Evolutionary conservation across 1,140 invertebrate genomes (phyloP).

Genomic region (Drosophila sechellia): DNA sequence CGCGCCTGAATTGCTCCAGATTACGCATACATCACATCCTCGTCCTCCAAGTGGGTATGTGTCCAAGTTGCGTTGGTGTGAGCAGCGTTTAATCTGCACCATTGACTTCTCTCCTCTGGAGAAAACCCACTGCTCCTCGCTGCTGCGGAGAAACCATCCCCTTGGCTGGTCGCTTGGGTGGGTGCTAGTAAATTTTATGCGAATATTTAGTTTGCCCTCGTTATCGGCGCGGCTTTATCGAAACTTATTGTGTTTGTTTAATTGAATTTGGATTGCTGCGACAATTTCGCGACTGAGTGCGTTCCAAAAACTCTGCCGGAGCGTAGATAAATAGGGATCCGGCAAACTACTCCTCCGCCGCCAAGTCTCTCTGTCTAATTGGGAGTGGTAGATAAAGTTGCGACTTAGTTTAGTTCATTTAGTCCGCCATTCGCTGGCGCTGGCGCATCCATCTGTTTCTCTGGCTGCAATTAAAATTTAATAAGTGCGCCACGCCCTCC

Average conservation of each 20-base stretch:
- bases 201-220: conserved; percentile 79
- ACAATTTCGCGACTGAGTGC: conserved; percentile 79
- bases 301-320: conserved; percentile 47
- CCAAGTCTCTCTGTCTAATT: conserved; percentile 57
- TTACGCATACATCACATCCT: conserved; percentile 69
- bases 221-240: conserved; percentile 83
- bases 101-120: conserved; percentile 73
- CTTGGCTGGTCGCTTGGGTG: not conserved
- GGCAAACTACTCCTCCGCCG: conserved; percentile 5
- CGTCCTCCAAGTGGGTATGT: conserved; percentile 6
- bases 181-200: conserved; percentile 76
- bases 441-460: conserved; percentile 10
- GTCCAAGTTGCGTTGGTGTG: conserved; percentile 42
- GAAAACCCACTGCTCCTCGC: not conserved
- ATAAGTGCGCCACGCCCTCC: conserved; percentile 56
- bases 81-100: conserved; percentile 81
- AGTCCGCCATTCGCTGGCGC: conserved; percentile 37
- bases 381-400: conserved; percentile 73
- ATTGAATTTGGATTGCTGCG: conserved; percentile 84
- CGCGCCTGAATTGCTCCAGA: conserved; percentile 83
- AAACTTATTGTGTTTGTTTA: conserved; percentile 85
- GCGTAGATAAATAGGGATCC: conserved; percentile 52
- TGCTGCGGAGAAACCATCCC: conserved; percentile 9
- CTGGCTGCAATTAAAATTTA: conserved; percentile 71
- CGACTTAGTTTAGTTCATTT: conserved; percentile 81